Evolutionary conservation across 1,140 invertebrate species (phyloP).

Genomic region (Drosophila varians): DNA sequence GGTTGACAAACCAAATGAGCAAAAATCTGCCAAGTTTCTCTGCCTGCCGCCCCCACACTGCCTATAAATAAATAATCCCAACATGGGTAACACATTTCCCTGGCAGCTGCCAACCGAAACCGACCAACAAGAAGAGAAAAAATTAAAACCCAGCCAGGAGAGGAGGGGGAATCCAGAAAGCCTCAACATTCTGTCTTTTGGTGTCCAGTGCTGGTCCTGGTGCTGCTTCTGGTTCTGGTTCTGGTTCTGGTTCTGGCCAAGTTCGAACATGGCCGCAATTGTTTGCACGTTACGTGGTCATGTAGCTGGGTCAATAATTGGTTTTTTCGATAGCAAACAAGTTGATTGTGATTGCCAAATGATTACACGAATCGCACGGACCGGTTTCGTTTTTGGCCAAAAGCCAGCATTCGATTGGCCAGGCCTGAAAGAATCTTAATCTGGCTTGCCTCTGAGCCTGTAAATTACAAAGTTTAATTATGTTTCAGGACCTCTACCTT

Average conservation of each 20-base stretch:
- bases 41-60: not conserved
- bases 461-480: slow-evolving; percentile 56
- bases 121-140: not conserved
- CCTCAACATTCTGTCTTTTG: slow-evolving; percentile 31
- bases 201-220: slow-evolving; percentile 1
- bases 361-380: slow-evolving; percentile 62
- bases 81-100: slow-evolving; percentile 73
- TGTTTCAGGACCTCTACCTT: slow-evolving; percentile 21
- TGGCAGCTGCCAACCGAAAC: slow-evolving; percentile 42
- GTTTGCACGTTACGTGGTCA: slow-evolving; percentile 79
- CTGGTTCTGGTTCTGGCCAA: slow-evolving; percentile 16
- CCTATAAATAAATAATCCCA: slow-evolving; percentile 73
- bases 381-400: slow-evolving; percentile 26
- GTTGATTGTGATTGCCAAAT: slow-evolving; percentile 79
- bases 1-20: slow-evolving; percentile 73
- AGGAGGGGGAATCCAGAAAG: not conserved
- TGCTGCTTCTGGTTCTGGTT: too few relatives aligned
- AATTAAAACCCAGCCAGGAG: not conserved
- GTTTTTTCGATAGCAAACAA: slow-evolving; percentile 74
- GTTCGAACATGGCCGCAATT: slow-evolving; percentile 69
- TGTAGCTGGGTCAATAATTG: slow-evolving; percentile 78
- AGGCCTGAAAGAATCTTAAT: slow-evolving; percentile 27
- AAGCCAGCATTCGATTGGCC: slow-evolving; percentile 43
- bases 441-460: not conserved
- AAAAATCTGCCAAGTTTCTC: slow-evolving; percentile 67